Evolutionary conservation across 1,140 invertebrate species (phyloP), one percentile per base, ranked within the genome.

Genomic region (Zaprionus ornatus): DNA sequence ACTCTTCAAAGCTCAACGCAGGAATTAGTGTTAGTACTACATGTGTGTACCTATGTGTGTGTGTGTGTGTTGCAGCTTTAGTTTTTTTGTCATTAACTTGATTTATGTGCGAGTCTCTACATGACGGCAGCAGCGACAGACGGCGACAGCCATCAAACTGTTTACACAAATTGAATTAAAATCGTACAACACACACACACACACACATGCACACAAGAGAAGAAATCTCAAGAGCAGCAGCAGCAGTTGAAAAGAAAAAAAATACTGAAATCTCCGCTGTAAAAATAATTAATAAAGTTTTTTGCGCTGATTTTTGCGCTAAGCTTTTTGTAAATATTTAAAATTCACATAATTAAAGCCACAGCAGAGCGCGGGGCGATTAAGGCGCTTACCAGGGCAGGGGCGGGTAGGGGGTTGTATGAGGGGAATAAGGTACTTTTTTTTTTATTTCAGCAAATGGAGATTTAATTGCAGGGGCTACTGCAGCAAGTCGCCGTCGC

Each of bases 121-220:
- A 77, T 81, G 77, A 82, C 72, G 75, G 50, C 67, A 80, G 74
- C 62, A 40, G 40, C 40, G 40, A 45, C 40, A 37, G 37, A 40
- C 37, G 60, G 75, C 74, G 76, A 67, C 83, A 79, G 65, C 71
- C 77, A 62, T 82, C 76, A 80, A 87, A 87, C 64, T 90, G 85
- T 90, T 88, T 88, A 90, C 85, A 90, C 82, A 90, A 86, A 90
- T 90, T 90, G 86, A 90, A 90, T 90, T 85, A 88, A 88, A 84
- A 88, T 67, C 77, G 59, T 67, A 74, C 40, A 55, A 59, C 52
- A 52, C 7, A 45, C 19, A 40, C 17, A 6, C 6, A 50, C n/a
- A 48, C 35, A 59, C 13, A 45, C 12, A 29, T 6, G 13, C 21
- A 27, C 15, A 56, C 21, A 66, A 10, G 63, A 77, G 42, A 71